These are phyloP conservation scores for Cephalophus harveyi DNA, from an alignment of 2,113 vertebrate species.

Conservation along the genomic window DNA sequence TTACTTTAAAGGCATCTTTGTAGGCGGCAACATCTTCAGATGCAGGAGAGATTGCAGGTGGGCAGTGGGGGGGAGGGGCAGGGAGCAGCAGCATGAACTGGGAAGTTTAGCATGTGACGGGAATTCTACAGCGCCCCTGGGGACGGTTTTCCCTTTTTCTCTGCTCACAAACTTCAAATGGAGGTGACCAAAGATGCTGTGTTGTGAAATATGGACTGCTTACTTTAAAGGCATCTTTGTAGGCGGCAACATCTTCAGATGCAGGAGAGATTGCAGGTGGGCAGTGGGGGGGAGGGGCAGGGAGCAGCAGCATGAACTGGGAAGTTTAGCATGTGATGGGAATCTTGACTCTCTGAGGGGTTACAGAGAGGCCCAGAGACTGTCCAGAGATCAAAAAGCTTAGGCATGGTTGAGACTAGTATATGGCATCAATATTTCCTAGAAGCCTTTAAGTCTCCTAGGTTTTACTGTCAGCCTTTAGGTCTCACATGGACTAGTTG, in stretches of 20 bases:
- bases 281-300: too few relatives aligned
- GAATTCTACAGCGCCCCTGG: too few relatives aligned
- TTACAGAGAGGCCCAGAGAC: not conserved
- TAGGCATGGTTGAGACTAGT: not conserved
- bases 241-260: too few relatives aligned
- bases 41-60: not conserved
- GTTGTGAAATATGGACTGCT: too few relatives aligned
- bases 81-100: not conserved
- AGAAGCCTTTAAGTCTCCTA: not conserved
- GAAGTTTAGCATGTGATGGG: not conserved
- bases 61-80: fast-evolving
- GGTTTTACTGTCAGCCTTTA: not conserved
- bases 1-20: not conserved
- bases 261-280: too few relatives aligned
- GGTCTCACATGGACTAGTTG: not conserved
- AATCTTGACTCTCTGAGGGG: not conserved
- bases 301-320: not conserved
- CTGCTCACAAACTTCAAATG: too few relatives aligned
- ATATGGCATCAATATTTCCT: not conserved
- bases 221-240: too few relatives aligned
- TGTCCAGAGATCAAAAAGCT: not conserved
- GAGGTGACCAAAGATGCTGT: too few relatives aligned
- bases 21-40: not conserved
- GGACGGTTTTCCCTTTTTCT: too few relatives aligned
- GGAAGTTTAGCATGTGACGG: too few relatives aligned